Conservation (phyloP, 2,888 invertebrate genomes). For the Horisme vitalbata region DNA sequence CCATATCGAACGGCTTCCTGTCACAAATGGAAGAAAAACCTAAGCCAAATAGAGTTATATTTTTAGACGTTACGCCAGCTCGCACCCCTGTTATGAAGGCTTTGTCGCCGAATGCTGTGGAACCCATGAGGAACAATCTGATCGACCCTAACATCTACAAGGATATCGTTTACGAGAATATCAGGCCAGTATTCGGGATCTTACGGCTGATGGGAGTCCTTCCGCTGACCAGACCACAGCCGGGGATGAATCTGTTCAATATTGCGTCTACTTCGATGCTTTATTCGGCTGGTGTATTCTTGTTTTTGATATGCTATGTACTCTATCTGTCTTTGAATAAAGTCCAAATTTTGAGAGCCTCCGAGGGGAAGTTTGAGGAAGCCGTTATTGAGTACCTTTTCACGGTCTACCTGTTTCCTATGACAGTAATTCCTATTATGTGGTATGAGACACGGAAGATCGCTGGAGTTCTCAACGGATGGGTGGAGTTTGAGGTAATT, state of each 20-base stretch:
- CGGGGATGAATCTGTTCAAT: slow-evolving; percentile 74
- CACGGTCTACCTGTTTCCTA: slow-evolving; percentile 87
- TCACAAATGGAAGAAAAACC: slow-evolving; percentile 54
- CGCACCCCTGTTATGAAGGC: slow-evolving; percentile 54
- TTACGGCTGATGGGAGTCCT: slow-evolving; percentile 83
- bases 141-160: slow-evolving; percentile 55
- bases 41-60: slow-evolving; percentile 57
- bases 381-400: slow-evolving; percentile 89
- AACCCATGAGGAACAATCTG: slow-evolving; percentile 61
- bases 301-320: slow-evolving; percentile 78
- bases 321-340: slow-evolving; percentile 84
- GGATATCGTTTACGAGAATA: slow-evolving; percentile 74
- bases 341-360: slow-evolving; percentile 82
- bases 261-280: slow-evolving; percentile 80
- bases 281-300: slow-evolving; percentile 81
- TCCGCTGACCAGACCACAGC: slow-evolving; percentile 79
- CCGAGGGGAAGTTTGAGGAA: slow-evolving; percentile 88
- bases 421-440: slow-evolving; percentile 84
- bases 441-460: slow-evolving; percentile 87
- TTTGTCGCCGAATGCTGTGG: slow-evolving; percentile 55
- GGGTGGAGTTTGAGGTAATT: slow-evolving; percentile 86
- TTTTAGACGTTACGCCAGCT: slow-evolving; percentile 68
- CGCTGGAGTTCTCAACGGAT: slow-evolving; percentile 83
- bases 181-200: slow-evolving; percentile 69
- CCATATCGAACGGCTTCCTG: slow-evolving; percentile 62